Conservation (phyloP, 2,888 invertebrate genomes). For the Neocrepidodera transversa region DNA sequence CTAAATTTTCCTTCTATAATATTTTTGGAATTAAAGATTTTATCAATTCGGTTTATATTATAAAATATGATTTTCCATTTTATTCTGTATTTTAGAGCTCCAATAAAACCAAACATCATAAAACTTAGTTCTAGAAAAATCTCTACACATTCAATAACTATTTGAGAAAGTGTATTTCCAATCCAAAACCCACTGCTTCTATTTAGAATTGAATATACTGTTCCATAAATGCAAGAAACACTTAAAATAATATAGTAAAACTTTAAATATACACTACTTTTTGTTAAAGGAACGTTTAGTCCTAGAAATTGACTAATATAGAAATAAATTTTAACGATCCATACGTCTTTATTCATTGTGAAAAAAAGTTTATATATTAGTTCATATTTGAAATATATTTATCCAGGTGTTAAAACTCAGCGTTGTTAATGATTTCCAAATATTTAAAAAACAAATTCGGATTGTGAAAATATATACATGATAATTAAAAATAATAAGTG, state of each 20-base stretch:
- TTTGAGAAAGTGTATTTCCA: slow-evolving; percentile 10
- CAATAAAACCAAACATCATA: slow-evolving; percentile 28
- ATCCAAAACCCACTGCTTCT: slow-evolving; percentile 25
- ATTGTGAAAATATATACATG: slow-evolving; percentile 27
- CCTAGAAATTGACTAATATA: slow-evolving; percentile 4
- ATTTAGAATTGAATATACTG: slow-evolving; percentile 19
- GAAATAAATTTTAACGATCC: slow-evolving; percentile 1
- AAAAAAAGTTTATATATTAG: background rate
- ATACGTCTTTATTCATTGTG: slow-evolving; percentile 15
- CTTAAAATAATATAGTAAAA: slow-evolving; percentile 11
- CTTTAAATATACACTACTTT: background rate
- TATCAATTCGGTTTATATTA: slow-evolving; percentile 20
- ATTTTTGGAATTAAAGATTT: slow-evolving; percentile 8
- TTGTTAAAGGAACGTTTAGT: background rate
- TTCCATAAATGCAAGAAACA: slow-evolving; percentile 18
- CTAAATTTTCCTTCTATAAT: background rate
- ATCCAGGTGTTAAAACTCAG: background rate
- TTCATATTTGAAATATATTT: background rate
- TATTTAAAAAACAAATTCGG: slow-evolving; percentile 24
- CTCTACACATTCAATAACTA: slow-evolving; percentile 27
- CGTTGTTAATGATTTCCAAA: background rate
- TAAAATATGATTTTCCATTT: slow-evolving; percentile 27
- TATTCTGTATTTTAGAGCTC: slow-evolving; percentile 6
- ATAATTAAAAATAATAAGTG: no score
- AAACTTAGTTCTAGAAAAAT: slow-evolving; percentile 24